Conservation (phyloP, 2,113 vertebrate genomes). For the Odocoileus hemionus region DNA sequence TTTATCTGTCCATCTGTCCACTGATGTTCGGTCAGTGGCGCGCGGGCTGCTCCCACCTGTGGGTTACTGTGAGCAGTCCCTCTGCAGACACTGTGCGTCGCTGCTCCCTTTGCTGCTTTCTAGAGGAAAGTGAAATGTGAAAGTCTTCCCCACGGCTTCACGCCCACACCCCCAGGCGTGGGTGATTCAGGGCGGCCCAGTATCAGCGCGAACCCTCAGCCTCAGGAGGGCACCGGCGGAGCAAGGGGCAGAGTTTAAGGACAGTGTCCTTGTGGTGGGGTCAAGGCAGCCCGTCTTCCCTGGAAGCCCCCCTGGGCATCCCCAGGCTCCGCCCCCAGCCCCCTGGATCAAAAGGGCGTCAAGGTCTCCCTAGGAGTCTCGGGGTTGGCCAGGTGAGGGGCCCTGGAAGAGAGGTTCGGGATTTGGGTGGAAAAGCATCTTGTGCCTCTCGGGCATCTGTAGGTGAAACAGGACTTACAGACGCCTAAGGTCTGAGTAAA, state of each 20-base stretch:
- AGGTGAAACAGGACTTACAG: neutral
- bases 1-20: neutral
- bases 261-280: no score
- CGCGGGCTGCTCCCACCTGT: no score
- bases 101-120: neutral
- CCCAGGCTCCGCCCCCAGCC: neutral
- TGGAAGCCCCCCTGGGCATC: no score
- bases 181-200: neutral
- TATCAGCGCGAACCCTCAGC: neutral
- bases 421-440: neutral
- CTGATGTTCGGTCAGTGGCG: accelerated
- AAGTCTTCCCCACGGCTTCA: no score
- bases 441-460: neutral
- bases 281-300: neutral
- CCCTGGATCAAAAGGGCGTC: neutral
- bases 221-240: neutral
- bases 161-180: accelerated
- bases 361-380: neutral
- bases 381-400: neutral
- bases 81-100: no score
- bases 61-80: accelerated
- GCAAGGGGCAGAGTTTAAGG: neutral
- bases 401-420: neutral
- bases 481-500: neutral
- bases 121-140: neutral